Evolutionary conservation across 2,888 invertebrate species (phyloP).

Genomic region (Lapara coniferarum): DNA sequence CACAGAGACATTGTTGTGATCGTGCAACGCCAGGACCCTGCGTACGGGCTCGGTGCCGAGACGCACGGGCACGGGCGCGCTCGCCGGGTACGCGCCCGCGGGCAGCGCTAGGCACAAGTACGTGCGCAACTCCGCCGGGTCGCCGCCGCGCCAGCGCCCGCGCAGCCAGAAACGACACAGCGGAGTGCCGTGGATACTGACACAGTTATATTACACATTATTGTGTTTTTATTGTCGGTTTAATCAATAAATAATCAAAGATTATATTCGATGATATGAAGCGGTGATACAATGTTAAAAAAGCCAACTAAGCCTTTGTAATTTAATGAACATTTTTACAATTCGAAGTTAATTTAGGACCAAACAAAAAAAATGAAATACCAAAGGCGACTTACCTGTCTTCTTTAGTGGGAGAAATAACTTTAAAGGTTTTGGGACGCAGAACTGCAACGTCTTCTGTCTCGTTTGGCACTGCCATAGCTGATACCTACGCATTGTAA

Average conservation of each 20-base stretch:
- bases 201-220: too few relatives aligned
- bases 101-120: conserved; percentile 58
- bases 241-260: too few relatives aligned
- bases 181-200: conserved; percentile 52
- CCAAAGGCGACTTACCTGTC: conserved; percentile 42
- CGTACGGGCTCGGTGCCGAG: conserved; percentile 51
- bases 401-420: conserved; percentile 51
- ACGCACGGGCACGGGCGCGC: conserved; percentile 47
- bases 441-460: conserved; percentile 37
- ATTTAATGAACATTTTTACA: too few relatives aligned
- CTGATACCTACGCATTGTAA: conserved; percentile 42
- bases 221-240: too few relatives aligned
- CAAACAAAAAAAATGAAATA: neutral
- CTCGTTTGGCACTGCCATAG: conserved; percentile 48
- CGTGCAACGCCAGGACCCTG: conserved; percentile 51
- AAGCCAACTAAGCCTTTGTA: too few relatives aligned
- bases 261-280: too few relatives aligned
- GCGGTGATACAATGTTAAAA: too few relatives aligned
- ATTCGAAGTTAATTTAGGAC: too few relatives aligned
- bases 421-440: conserved; percentile 52
- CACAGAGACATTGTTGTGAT: conserved; percentile 47
- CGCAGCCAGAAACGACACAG: conserved; percentile 59
- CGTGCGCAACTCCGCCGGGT: conserved; percentile 49
- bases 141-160: conserved; percentile 64
- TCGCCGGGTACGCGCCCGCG: conserved; percentile 25